Evolutionary conservation across 2,888 invertebrate species (phyloP), one percentile per base, ranked within the genome.

Genomic region (Eristalinus aeneus): DNA sequence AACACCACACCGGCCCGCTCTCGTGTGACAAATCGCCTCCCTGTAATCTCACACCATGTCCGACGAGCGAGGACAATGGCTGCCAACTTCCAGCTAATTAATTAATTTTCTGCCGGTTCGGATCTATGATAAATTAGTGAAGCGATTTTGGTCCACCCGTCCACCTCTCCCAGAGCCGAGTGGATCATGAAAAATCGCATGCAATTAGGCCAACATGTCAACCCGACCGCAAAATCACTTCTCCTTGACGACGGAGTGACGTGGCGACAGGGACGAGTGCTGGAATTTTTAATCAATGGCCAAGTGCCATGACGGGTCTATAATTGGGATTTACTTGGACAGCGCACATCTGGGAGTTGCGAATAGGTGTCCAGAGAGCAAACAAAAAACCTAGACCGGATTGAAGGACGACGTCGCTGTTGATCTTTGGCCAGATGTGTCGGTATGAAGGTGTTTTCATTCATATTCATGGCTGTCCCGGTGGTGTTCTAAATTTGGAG

Each of bases 61-160:
- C 5, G 46, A 34, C 78, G 72, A 63, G 16, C 69, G 36, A 76
- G 72, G 80, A 80, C 68, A 56, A 72, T 67, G 71, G 71, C 75
- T 64, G 74, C 75, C 54, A 72, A 76, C 72, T 76, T 46, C 56
- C 67, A 68, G 81, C 76, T 81, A 85, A 85, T 81, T 85, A 85
- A 85, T 85, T 81, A 85, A 73, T 76, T 85, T 81, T 77, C 63
- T 73, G 76, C 69, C 75, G 72, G 68, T 53, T 85, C 64, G 60
- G 72, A 81, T 81, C 71, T 54, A 27, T 81, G 85, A 85, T 81
- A 81, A 85, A 85, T 85, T 75, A 80, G 75, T 76, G 69, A 85
- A 76, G 65, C 80, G 71, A 80, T 85, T 85, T 76, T 53, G 39
- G 53, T 58, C 36, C 39, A 72, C 85, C 80, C 72, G 76, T 76